phyloP scores from a whole-genome alignment of 2,888 invertebrate genomes.

The Drosophila birchii region DNA sequence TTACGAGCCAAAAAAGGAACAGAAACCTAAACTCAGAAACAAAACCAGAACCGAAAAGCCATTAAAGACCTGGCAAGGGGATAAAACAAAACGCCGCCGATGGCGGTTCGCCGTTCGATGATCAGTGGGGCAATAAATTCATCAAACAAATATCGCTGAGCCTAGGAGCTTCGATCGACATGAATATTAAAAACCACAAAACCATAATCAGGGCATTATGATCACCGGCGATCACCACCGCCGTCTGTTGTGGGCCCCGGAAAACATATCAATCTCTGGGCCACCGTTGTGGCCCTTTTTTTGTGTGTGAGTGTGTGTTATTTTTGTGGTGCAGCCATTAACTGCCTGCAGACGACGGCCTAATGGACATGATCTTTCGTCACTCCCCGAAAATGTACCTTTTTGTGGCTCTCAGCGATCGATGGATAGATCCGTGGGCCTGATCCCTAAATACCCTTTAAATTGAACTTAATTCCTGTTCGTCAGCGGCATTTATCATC shows the following conservation, averaged over 20 bases:
- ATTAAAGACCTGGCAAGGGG: conserved; percentile 63
- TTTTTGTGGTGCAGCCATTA: conserved; percentile 62
- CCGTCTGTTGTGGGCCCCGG: conserved; percentile 27
- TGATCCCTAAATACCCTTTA: conserved; percentile 78
- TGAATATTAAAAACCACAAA: conserved; percentile 78
- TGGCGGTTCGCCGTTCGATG: conserved; percentile 18
- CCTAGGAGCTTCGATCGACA: conserved; percentile 62
- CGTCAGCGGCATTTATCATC: conserved; percentile 64
- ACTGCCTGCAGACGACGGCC: conserved; percentile 68
- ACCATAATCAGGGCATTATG: conserved; percentile 79
- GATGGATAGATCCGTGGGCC: conserved; percentile 45
- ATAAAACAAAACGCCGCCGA: conserved; percentile 67
- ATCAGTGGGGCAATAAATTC: conserved; percentile 75
- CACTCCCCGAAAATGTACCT: conserved; percentile 71
- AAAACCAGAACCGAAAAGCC: conserved; percentile 17
- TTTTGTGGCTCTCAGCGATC: conserved; percentile 41
- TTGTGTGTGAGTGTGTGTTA: conserved; percentile 10
- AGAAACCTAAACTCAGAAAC: conserved; percentile 6
- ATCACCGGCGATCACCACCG: conserved; percentile 47
- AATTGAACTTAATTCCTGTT: conserved; percentile 70
- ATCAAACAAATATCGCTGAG: conserved; percentile 74
- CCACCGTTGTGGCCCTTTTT: conserved; percentile 60
- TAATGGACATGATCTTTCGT: conserved; percentile 80
- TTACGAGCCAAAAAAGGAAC: conserved; percentile 52
- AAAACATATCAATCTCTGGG: conserved; percentile 73